Evolutionary conservation across 2,113 vertebrate genomes (phyloP), one percentile per base, ranked within the genome.

Genomic region (Tachuris rubrigastra): DNA sequence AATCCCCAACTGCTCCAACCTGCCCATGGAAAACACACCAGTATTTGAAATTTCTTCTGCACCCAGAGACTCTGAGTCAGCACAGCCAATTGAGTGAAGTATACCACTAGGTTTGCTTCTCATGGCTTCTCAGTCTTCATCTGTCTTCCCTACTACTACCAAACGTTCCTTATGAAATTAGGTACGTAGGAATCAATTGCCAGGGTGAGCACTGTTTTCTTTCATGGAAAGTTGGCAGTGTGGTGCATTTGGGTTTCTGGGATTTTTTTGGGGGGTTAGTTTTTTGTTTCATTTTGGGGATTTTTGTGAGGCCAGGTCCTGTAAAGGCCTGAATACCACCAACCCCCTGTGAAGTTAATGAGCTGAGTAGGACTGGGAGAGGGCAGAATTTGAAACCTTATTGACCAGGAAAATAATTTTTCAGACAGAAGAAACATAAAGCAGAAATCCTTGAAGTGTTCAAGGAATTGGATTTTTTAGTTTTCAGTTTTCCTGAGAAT

Each of bases 231-330:
- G 21, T 5, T 33, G 25, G 19, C 18, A 62, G 8, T 22, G 42
- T 65, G 35, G 20, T 79, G 44, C 15, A 16, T 71, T 72, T 82
- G 31, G 33, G 7, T 7, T 50, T 69, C 53, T 24, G 39, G 30
- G 10, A 12, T 0, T 3, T 19, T 41, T 60, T 22, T 3, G 21
- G n/a, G 33, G 14, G 25, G 11, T 5, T 20, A 9, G 4, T 2
- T 19, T 14, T 30, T 46, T 33, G 8, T 28, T 56, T 46, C 14
- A 6, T 12, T 35, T 63, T n/a, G 8, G 19, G 35, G 10, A 6
- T 10, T 63, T 79, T 85, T 66, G 4, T 74, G n/a, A 84, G 50
- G 33, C 23, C 35, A 41, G 10, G n/a, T 73, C 2, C 4, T 83
- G 6, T 60, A 41, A 87, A 71, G 67, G 47, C 23, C 46, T 47